A percentile compares a stretch with the other conserved stretches of the same genome.
These are phyloP conservation scores for Chaenocephalus aceratus DNA, from an alignment of 2,113 vertebrate species.

Conservation along the genomic window DNA sequence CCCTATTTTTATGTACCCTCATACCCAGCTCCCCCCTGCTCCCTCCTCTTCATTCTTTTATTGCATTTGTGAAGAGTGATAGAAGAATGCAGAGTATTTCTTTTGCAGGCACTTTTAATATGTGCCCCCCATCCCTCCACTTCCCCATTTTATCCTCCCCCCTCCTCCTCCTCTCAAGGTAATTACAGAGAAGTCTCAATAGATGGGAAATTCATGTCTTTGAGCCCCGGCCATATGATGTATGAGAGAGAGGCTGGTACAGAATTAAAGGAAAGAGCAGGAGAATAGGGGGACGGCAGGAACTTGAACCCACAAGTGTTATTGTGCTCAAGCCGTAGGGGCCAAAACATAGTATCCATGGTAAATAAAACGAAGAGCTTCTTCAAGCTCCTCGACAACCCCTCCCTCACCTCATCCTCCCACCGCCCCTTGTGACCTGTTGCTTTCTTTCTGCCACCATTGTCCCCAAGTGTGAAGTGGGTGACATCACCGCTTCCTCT, in stretches of 20 bases:
- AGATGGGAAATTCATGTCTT: constrained; percentile 85
- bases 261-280: constrained; percentile 60
- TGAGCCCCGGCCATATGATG: constrained; percentile 70
- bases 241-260: constrained; percentile 57
- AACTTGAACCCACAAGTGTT: constrained; percentile 85
- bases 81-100: constrained; percentile 90
- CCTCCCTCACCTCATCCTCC: constrained; percentile 34
- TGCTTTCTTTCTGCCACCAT: constrained; percentile 75
- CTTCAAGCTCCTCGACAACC: constrained; percentile 63
- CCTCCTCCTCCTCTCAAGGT: constrained; percentile 80
- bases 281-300: constrained; percentile 71
- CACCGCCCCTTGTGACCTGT: constrained; percentile 63
- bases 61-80: constrained; percentile 85
- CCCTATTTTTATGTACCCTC: constrained; percentile 69
- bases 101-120: constrained; percentile 86
- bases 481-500: constrained; percentile 85
- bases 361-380: constrained; percentile 86
- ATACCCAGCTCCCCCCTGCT: constrained; percentile 25
- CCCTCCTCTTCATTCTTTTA: constrained; percentile 75
- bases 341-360: constrained; percentile 86
- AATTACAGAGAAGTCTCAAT: constrained; percentile 91
- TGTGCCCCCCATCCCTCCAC: constrained; percentile 67
- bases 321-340: constrained; percentile 82
- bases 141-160: constrained; percentile 51
- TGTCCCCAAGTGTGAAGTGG: constrained; percentile 81